A percentile compares a stretch with the other conserved stretches of the same genome.
phyloP scores from a whole-genome alignment of 2,888 invertebrate genomes.

The Hydrotaea diabolus region DNA sequence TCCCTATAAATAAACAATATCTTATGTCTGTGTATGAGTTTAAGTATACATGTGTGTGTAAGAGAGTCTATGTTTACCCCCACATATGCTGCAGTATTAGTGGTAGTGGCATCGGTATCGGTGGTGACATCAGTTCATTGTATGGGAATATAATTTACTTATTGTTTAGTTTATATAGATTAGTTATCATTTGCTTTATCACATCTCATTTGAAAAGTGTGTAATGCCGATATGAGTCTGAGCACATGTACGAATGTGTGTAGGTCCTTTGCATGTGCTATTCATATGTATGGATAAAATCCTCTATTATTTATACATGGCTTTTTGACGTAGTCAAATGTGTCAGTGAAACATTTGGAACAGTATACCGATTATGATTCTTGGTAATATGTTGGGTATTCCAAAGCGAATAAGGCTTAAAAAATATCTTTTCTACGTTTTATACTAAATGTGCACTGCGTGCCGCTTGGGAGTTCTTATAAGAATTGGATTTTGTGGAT shows the following conservation, averaged over 20 bases:
- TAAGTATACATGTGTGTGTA: constrained; percentile 17
- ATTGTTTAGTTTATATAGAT: constrained; percentile 63
- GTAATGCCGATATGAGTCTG: neutral
- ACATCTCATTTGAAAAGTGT: constrained; percentile 29
- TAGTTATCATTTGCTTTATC: constrained; percentile 65
- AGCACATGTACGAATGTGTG: neutral
- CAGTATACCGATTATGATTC: too few species aligned
- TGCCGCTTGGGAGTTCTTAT: too few species aligned
- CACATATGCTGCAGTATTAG: constrained; percentile 13
- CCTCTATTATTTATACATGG: neutral
- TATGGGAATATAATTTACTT: constrained; percentile 62
- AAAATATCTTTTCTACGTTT: too few species aligned
- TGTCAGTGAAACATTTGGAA: neutral
- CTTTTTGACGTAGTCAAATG: neutral
- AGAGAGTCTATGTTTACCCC: neutral
- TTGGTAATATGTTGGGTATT: too few species aligned
- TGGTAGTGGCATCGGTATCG: neutral
- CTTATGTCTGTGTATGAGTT: neutral
- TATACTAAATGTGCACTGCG: too few species aligned
- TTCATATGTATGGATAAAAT: neutral
- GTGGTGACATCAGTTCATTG: constrained; percentile 27
- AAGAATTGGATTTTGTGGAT: too few species aligned
- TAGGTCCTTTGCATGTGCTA: neutral
- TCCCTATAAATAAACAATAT: constrained; percentile 34
- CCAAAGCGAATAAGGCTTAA: too few species aligned